Evolutionary conservation across 2,888 invertebrate species (phyloP).

Genomic region (Dynastes tityus): DNA sequence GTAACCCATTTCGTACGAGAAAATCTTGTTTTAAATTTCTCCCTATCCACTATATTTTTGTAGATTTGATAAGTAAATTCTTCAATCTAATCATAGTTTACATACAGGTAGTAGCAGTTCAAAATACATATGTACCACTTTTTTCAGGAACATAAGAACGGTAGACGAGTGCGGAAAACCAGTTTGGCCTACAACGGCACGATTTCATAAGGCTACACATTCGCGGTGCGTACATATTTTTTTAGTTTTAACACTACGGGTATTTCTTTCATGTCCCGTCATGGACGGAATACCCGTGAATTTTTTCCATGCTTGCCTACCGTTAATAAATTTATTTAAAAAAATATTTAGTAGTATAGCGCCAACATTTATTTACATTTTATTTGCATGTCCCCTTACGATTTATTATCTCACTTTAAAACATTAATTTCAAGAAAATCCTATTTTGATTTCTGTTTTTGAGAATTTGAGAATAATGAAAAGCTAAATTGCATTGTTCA

Average conservation of each 20-base stretch:
- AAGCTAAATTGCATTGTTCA: too few species aligned
- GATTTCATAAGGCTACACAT: constrained; percentile 19
- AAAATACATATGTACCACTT: constrained; percentile 16
- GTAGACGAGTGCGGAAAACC: constrained; percentile 13
- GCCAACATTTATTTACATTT: too few species aligned
- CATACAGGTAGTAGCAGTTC: background rate
- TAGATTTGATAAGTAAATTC: too few species aligned
- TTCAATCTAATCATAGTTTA: too few species aligned
- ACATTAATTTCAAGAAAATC: too few species aligned
- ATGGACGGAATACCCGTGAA: background rate
- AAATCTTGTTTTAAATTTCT: too few species aligned
- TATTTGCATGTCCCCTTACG: too few species aligned
- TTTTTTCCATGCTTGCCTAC: background rate
- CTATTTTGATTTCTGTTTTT: too few species aligned
- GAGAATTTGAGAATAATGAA: too few species aligned
- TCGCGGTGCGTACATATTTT: constrained; percentile 18
- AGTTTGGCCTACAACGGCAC: constrained; percentile 18
- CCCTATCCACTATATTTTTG: too few species aligned
- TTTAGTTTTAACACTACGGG: constrained; percentile 1
- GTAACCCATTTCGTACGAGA: too few species aligned
- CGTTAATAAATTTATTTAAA: background rate
- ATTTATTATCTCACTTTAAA: too few species aligned
- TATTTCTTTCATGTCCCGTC: background rate
- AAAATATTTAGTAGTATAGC: background rate
- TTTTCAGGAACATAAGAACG: constrained; percentile 21